phyloP scores from a whole-genome alignment of 37 sponge, comb jelly and placozoan species.

The Lycopodina hypogea region DNA sequence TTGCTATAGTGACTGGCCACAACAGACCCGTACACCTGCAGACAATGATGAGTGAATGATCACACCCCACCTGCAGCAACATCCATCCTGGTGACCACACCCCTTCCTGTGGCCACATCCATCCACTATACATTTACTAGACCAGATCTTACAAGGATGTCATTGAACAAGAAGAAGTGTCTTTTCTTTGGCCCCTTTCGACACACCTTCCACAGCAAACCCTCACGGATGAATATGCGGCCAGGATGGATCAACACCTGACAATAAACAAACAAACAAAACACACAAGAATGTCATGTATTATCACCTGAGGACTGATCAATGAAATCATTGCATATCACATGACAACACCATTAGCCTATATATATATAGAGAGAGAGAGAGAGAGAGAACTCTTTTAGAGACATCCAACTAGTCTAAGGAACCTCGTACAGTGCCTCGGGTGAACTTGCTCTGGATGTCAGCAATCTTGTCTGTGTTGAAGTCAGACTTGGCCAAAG shows the following conservation, averaged over 20 bases:
- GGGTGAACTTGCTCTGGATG: slow-evolving; percentile 71
- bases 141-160: slow-evolving; percentile 77
- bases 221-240: slow-evolving; percentile 75
- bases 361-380: too few relatives aligned
- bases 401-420: not conserved
- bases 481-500: slow-evolving; percentile 75
- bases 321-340: too few relatives aligned
- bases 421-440: slow-evolving; percentile 62
- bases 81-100: not conserved
- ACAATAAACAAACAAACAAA: not conserved
- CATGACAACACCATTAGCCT: too few relatives aligned
- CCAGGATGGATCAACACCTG: slow-evolving; percentile 72
- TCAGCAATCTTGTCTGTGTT: slow-evolving; percentile 77
- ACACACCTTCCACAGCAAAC: slow-evolving; percentile 69
- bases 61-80: too few relatives aligned
- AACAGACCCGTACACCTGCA: slow-evolving; percentile 70
- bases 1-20: slow-evolving; percentile 58
- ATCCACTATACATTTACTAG: too few relatives aligned
- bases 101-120: too few relatives aligned
- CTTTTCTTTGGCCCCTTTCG: slow-evolving; percentile 78
- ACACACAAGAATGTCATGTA: not conserved
- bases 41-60: not conserved
- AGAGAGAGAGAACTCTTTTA: too few relatives aligned
- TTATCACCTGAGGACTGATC: not conserved
- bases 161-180: slow-evolving; percentile 84